phyloP scores from a whole-genome alignment of 1,140 invertebrate genomes.

The Drosophila burlai region DNA sequence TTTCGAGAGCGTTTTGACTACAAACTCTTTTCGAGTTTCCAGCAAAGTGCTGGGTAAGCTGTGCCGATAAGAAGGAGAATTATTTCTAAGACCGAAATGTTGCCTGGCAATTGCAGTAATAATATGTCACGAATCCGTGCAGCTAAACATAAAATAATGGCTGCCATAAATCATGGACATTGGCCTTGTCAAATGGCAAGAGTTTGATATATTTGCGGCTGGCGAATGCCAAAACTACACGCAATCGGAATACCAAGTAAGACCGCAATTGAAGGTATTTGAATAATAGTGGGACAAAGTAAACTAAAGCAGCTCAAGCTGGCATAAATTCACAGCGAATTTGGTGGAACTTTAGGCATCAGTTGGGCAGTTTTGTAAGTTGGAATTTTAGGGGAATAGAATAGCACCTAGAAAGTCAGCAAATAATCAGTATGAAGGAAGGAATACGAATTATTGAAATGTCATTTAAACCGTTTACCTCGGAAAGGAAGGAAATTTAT shows the following conservation, averaged over 20 bases:
- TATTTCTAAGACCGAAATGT: slow-evolving; percentile 23
- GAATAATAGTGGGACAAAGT: slow-evolving; percentile 25
- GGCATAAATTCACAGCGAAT: slow-evolving; percentile 3
- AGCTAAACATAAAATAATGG: slow-evolving; percentile 68
- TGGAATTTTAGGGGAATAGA: too few relatives aligned
- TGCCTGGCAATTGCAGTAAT: slow-evolving; percentile 40
- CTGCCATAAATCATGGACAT: slow-evolving; percentile 69
- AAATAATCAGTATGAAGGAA: background rate
- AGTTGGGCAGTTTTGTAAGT: background rate
- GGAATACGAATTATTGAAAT: background rate
- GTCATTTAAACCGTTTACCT: too few relatives aligned
- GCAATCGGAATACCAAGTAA: slow-evolving; percentile 48
- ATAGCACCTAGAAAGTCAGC: background rate
- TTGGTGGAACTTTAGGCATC: background rate
- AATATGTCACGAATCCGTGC: slow-evolving; percentile 64
- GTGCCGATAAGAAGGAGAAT: slow-evolving; percentile 25
- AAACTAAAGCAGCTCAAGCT: slow-evolving; percentile 4
- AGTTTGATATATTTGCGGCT: slow-evolving; percentile 54
- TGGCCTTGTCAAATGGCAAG: slow-evolving; percentile 69
- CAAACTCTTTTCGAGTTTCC: slow-evolving; percentile 4
- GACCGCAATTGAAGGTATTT: slow-evolving; percentile 39
- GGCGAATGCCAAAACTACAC: slow-evolving; percentile 58
- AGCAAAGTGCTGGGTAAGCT: slow-evolving; percentile 25
- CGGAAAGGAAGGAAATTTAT: too few relatives aligned
- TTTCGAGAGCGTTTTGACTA: slow-evolving; percentile 25